A percentile compares a stretch with the other conserved stretches of the same genome.
Conservation (phyloP, 2,797 vertebrate genomes). For the Lagorchestes hirsutus region DNA sequence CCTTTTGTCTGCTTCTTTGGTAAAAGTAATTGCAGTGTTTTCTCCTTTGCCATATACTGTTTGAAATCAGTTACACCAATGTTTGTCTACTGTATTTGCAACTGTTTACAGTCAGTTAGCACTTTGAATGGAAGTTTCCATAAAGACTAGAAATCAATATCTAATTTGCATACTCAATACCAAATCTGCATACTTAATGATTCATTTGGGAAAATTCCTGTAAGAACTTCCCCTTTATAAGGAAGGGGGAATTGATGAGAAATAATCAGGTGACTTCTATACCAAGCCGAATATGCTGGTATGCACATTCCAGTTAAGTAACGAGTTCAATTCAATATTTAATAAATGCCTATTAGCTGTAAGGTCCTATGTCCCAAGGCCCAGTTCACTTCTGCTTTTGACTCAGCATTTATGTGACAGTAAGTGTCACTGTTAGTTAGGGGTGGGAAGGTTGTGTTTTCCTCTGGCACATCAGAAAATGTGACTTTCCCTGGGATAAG, state of each 20-base stretch:
- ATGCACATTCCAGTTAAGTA: background rate
- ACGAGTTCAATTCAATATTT: background rate
- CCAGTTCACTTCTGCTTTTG: background rate
- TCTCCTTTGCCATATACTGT: background rate
- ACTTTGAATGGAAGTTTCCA: background rate
- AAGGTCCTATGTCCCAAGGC: background rate
- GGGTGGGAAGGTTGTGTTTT: slow-evolving; percentile 7
- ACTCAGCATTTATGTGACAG: slow-evolving; percentile 20
- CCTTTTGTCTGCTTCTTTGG: background rate
- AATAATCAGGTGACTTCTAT: background rate
- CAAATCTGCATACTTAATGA: background rate
- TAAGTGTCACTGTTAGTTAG: slow-evolving; percentile 11
- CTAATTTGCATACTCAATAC: background rate
- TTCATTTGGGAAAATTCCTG: background rate
- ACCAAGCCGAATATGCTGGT: background rate
- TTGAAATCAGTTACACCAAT: slow-evolving; percentile 29
- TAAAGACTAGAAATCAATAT: background rate
- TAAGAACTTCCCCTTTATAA: background rate
- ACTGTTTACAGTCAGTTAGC: background rate
- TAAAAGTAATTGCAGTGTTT: slow-evolving; percentile 4
- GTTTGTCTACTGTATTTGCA: background rate
- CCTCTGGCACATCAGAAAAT: slow-evolving; percentile 2
- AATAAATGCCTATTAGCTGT: background rate
- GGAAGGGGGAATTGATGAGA: background rate
- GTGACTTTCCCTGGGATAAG: slow-evolving; percentile 60